A percentile compares a stretch with the other conserved stretches of the same genome.
Evolutionary conservation across 2,888 invertebrate species (phyloP).

Genomic region (Hirtodrosophila cameraria): DNA sequence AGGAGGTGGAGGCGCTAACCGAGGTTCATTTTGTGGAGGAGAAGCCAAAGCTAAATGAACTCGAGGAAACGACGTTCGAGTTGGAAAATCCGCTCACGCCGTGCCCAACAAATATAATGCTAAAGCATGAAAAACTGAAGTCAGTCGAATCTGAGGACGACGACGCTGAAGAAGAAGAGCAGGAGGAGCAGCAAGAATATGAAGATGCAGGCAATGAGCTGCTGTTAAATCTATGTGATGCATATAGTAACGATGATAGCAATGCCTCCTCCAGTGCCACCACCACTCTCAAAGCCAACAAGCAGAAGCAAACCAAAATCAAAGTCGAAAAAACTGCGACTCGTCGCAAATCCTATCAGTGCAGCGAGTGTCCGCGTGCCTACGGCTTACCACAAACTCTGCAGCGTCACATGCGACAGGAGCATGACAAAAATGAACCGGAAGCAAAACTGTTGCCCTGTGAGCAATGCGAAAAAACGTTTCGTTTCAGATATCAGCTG

Average conservation of each 20-base stretch:
- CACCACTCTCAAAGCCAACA: neutral
- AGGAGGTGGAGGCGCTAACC: conserved; percentile 47
- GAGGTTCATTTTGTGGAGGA: conserved; percentile 65
- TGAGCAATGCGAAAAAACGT: conserved; percentile 54
- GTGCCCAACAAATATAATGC: neutral
- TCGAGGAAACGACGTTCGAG: conserved; percentile 52
- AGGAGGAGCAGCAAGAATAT: conserved; percentile 1
- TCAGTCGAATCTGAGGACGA: neutral
- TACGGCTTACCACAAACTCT: conserved; percentile 45
- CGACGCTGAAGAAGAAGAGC: neutral
- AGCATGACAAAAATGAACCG: conserved; percentile 36
- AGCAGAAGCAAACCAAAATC: neutral
- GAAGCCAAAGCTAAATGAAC: conserved; percentile 54
- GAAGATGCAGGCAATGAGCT: conserved; percentile 32
- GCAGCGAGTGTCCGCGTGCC: conserved; percentile 46
- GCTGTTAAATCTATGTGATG: conserved; percentile 40
- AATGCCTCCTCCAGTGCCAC: neutral
- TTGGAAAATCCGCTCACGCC: conserved; percentile 61
- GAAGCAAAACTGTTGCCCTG: conserved; percentile 23
- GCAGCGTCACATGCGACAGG: conserved; percentile 55
- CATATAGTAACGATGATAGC: conserved; percentile 30
- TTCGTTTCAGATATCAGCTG: conserved; percentile 42
- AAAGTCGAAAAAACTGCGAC: neutral
- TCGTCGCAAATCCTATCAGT: conserved; percentile 36
- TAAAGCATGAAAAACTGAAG: conserved; percentile 7